phyloP scores from a whole-genome alignment of 2,888 invertebrate species.

The Sesamia inferens region DNA sequence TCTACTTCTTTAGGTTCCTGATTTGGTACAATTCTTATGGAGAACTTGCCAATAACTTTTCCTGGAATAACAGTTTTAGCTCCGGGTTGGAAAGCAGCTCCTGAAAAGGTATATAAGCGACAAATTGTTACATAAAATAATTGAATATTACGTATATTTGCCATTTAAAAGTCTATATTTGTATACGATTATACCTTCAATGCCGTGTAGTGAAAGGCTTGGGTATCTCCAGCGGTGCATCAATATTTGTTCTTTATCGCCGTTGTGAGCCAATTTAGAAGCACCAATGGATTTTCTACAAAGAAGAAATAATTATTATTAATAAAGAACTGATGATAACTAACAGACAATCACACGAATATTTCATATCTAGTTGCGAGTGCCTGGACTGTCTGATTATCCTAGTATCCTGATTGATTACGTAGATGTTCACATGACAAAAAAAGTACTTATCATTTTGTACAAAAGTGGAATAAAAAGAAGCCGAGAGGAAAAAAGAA shows the following conservation, averaged over 20 bases:
- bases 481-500: not conserved
- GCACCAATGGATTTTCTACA: conserved; percentile 92
- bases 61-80: conserved; percentile 98
- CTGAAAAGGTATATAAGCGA: conserved; percentile 63
- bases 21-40: conserved; percentile 98
- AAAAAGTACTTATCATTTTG: not conserved
- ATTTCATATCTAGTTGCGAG: not conserved
- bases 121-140: conserved; percentile 7
- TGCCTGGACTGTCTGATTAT: not conserved
- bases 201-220: conserved; percentile 97
- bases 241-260: conserved; percentile 94
- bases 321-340: not conserved
- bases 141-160: conserved; percentile 1
- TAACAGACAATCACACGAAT: not conserved
- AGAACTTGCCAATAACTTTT: conserved; percentile 99
- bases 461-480: not conserved
- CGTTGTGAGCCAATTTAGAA: conserved; percentile 92
- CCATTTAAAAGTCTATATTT: not conserved
- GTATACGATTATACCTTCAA: conserved; percentile 92
- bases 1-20: conserved; percentile 96
- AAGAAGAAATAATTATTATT: conserved; percentile 11
- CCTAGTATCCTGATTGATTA: not conserved
- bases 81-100: conserved; percentile 97
- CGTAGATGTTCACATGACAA: not conserved
- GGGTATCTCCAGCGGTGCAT: conserved; percentile 99